These are phyloP conservation scores for Hydropsyche betteni DNA, from an alignment of 2,888 invertebrate species.

Conservation along the genomic window DNA sequence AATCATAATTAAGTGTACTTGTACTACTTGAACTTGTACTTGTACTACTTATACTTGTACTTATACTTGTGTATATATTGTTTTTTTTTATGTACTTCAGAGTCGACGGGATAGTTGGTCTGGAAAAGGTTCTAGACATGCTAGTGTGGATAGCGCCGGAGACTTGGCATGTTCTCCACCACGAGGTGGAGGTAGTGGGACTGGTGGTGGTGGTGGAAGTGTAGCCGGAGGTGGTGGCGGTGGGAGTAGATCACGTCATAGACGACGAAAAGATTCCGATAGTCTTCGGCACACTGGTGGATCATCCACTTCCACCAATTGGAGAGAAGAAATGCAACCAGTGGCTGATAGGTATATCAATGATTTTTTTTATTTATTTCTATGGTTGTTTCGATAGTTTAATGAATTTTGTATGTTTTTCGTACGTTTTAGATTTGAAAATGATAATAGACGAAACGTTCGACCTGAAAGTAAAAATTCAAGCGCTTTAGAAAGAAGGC, in stretches of 20 bases:
- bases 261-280: conserved; percentile 42
- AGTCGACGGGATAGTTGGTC: conserved; percentile 57
- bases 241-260: conserved; percentile 44
- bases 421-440: conserved; percentile 38
- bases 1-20: neutral
- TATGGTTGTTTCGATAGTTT: neutral
- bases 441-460: conserved; percentile 29
- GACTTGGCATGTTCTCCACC: conserved; percentile 38
- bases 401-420: neutral
- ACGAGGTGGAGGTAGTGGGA: conserved; percentile 33
- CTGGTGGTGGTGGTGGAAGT: conserved; percentile 37
- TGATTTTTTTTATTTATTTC: neutral
- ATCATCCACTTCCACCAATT: conserved; percentile 57
- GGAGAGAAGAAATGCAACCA: conserved; percentile 62
- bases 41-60: too few relatives aligned
- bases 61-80: too few relatives aligned
- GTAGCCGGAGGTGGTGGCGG: conserved; percentile 39
- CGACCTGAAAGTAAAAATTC: conserved; percentile 23
- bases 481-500: conserved; percentile 23
- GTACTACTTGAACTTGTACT: too few relatives aligned
- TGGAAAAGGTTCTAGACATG: conserved; percentile 50
- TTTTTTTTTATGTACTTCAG: conserved; percentile 63
- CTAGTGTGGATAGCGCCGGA: conserved; percentile 49
- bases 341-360: conserved; percentile 39
- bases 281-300: conserved; percentile 54